Evolutionary conservation across 2,888 invertebrate genomes (phyloP).

Genomic region (Folsomia manolachei): DNA sequence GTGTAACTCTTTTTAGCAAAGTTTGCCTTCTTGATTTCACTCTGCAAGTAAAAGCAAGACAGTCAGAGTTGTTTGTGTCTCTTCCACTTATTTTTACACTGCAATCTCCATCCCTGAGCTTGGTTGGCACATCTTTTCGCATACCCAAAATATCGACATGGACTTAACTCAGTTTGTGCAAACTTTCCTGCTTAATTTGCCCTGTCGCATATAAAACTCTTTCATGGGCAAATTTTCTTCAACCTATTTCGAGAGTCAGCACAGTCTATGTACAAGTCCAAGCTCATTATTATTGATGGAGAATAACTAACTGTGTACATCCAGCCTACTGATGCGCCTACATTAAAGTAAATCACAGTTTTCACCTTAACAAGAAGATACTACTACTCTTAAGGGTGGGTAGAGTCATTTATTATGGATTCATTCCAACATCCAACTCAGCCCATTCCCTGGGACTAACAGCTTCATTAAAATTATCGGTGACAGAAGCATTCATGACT

Average conservation of each 20-base stretch:
- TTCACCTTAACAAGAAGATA: background rate
- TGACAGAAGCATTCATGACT: background rate
- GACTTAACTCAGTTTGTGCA: background rate
- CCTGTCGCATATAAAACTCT: background rate
- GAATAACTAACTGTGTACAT: background rate
- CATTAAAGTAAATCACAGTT: background rate
- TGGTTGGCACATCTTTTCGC: no score
- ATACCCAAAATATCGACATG: no score
- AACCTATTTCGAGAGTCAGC: background rate
- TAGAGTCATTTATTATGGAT: background rate
- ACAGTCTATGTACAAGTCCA: background rate
- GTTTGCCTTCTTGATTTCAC: constrained; percentile 6
- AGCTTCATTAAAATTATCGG: constrained; percentile 3
- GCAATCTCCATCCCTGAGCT: no score
- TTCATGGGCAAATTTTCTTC: background rate
- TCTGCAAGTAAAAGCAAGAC: background rate
- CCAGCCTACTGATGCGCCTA: background rate
- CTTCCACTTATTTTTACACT: background rate
- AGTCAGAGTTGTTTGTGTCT: background rate
- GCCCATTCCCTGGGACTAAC: background rate
- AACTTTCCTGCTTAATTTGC: no score
- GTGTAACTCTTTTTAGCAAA: background rate
- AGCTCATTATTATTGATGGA: background rate
- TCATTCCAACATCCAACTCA: background rate
- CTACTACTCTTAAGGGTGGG: no score